These are phyloP conservation scores for Notamacropus eugenii DNA, from an alignment of 2,797 vertebrate species.

Conservation along the genomic window DNA sequence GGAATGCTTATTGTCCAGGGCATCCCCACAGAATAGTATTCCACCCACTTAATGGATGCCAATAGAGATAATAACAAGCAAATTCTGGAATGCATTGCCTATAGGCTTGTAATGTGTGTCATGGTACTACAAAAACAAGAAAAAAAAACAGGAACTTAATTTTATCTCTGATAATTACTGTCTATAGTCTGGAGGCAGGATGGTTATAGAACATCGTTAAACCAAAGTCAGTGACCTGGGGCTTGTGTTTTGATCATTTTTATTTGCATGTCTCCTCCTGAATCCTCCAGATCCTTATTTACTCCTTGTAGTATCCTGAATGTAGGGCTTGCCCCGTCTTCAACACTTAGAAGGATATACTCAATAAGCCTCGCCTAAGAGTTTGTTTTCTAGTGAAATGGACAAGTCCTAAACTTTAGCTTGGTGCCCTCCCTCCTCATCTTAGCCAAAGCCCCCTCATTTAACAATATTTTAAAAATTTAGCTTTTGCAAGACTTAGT, in stretches of 20 bases:
- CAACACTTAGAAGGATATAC: neutral
- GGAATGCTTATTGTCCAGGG: conserved; percentile 57
- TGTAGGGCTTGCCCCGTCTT: neutral
- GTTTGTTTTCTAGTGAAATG: neutral
- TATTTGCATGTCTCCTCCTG: neutral
- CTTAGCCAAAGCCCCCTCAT: neutral
- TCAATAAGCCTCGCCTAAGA: neutral
- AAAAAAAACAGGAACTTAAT: neutral
- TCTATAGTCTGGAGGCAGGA: conserved; percentile 44
- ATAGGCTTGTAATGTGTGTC: neutral
- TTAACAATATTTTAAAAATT: neutral
- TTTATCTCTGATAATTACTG: conserved; percentile 28
- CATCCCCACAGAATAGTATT: conserved; percentile 28
- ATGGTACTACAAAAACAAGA: neutral
- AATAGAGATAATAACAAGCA: neutral
- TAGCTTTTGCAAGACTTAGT: neutral
- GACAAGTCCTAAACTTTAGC: neutral
- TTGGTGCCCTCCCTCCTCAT: neutral
- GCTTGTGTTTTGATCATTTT: neutral
- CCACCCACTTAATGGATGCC: conserved; percentile 33
- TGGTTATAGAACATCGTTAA: neutral
- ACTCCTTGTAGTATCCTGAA: neutral
- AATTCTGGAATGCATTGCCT: conserved; percentile 18
- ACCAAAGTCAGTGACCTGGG: neutral
- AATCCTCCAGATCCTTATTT: neutral